Base-by-base conservation (phyloP, 2,888 invertebrate genomes). In the Hesperia comma region DNA sequence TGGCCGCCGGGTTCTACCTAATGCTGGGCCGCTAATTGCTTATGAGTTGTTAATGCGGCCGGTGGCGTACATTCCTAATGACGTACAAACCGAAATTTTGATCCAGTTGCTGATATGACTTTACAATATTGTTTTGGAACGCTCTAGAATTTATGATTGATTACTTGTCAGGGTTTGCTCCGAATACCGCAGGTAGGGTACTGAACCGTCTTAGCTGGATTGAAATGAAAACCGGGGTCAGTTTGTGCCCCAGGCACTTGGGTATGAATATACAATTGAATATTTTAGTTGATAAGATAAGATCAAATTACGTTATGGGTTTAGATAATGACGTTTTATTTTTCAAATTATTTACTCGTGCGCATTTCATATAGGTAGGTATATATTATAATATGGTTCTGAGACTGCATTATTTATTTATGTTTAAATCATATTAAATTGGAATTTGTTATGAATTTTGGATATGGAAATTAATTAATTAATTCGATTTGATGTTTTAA, bases 21-120 rank as follows among this genome's bases (percentile, higher is more conserved):
- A 32, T 56, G 55, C 55, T 63, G 55, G 56, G 56, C 33, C 37
- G 63, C 56, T 63, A 56, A 63, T 63, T 63, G 63, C 63, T 63
- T 63, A 63, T 63, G 63, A 56, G 56, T 63, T 49, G 63, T 63
- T 63, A 63, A 63, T 63, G 55, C 33, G 46, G 56, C 37, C 63
- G 32, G 53, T 37, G 46, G 33, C 43, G 56, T 63, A 63, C 63
- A 62, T 62, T 54, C 43, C 54, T 62, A 62, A 62, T 62, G 62
- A 55, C 62, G 62, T 17, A 62, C 54, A 55, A 62, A 62, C 62
- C 54, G 54, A 62, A 61, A 62, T 55, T 55, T 43, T 54, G 26
- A 54, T 62, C 54, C 26, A 54, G 15, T 55, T 49, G 26, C 60
- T 60, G 19, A 33, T 51, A 51, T 51, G 32, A 61, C 51, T 61